Evolutionary conservation across 2,888 invertebrate genomes (phyloP), one percentile per base, ranked within the genome.

Genomic region (Dicroscelio sp.): DNA sequence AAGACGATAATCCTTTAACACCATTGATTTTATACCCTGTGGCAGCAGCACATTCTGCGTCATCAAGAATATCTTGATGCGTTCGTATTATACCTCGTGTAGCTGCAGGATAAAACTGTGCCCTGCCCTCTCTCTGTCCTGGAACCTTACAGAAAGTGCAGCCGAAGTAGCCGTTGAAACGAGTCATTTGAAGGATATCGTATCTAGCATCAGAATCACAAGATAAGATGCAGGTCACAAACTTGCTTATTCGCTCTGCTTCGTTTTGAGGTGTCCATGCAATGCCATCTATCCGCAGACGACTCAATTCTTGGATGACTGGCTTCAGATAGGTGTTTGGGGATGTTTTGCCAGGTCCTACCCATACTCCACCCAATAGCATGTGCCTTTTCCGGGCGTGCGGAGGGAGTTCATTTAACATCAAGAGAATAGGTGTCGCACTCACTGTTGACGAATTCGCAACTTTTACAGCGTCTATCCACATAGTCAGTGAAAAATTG

Each of bases 181-280:
- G 80, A 10, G 20, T 79, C 38, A 85, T 67, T 3, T 75, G 67
- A 17, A 79, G 43, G 27, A 82, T 86, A 20, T 79, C 71, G n/a
- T n/a, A n/a, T n/a, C n/a, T n/a, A n/a, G n/a, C n/a, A n/a, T n/a
- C n/a, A n/a, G n/a, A n/a, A n/a, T n/a, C n/a, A n/a, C n/a, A n/a
- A n/a, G n/a, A n/a, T n/a, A n/a, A n/a, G n/a, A n/a, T n/a, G n/a
- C n/a, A 23, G 38, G 38, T 60, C 0, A 90, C 20, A 60, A 83
- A 63, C 8, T 58, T n/a, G 30, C 60, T 35, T 30, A 31, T 6
- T 8, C 63, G 20, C 17, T 2, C 43, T 43, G 8, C 43, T 43
- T 43, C 10, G 43, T 43, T 43, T 43, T 43, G 10, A 43, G 43
- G 43, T 12, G 43, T 43, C 43, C 43, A 43, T 12, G 43, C 14